phyloP scores from a whole-genome alignment of 2,113 vertebrate genomes.

The Alouatta palliata region DNA sequence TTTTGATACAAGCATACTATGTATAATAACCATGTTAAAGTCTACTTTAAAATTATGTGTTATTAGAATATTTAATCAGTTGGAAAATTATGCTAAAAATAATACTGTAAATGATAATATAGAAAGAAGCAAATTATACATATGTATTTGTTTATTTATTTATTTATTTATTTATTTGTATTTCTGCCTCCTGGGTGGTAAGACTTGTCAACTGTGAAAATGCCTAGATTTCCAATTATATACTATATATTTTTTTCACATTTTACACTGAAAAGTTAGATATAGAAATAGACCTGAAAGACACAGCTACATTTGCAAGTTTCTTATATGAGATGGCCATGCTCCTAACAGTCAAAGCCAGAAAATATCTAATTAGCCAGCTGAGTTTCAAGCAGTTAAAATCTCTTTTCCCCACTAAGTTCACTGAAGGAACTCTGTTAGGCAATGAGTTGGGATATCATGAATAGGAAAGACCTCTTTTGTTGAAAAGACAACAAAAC shows the following conservation, averaged over 20 bases:
- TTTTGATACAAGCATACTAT: background rate
- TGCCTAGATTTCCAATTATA: background rate
- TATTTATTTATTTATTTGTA: background rate
- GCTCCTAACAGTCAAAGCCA: background rate
- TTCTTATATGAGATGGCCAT: background rate
- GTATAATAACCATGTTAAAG: background rate
- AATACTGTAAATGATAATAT: background rate
- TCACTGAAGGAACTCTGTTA: background rate
- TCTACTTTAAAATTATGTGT: background rate
- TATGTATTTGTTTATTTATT: background rate
- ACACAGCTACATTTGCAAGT: background rate
- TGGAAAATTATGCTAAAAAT: background rate
- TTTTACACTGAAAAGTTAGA: background rate
- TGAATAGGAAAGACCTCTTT: background rate
- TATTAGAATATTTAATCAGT: background rate
- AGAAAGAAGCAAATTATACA: background rate
- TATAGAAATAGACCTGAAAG: background rate
- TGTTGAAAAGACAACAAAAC: background rate
- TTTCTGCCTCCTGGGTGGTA: background rate
- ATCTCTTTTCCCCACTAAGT: background rate
- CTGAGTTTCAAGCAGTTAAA: background rate
- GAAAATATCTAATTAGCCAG: background rate
- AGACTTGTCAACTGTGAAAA: background rate
- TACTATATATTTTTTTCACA: background rate
- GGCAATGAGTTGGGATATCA: background rate